phyloP scores from a whole-genome alignment of 2,888 invertebrate genomes.

The Pristionchus arcanus region DNA sequence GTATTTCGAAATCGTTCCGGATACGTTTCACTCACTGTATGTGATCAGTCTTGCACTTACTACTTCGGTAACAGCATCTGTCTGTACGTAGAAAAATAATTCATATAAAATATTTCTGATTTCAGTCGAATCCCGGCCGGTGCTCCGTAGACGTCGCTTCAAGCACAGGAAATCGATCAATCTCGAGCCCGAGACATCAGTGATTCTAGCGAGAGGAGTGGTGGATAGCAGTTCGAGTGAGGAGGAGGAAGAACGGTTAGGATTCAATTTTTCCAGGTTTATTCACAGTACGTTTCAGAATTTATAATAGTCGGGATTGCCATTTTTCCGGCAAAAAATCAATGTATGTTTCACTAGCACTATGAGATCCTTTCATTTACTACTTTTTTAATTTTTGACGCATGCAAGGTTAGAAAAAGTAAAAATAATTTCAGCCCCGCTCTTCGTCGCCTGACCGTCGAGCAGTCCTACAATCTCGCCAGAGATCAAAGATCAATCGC shows the following conservation, averaged over 20 bases:
- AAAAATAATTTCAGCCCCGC: neutral
- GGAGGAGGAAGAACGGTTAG: slow-evolving; percentile 31
- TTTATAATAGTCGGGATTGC: too few species aligned
- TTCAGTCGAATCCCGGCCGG: slow-evolving; percentile 50
- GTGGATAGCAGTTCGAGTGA: neutral
- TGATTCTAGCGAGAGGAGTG: slow-evolving; percentile 43
- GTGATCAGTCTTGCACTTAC: neutral
- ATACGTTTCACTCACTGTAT: neutral
- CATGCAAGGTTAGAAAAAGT: too few species aligned
- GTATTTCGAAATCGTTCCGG: neutral
- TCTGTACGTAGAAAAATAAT: neutral
- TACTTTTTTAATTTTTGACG: neutral
- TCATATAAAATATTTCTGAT: neutral
- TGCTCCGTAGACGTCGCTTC: slow-evolving; percentile 22
- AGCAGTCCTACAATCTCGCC: neutral
- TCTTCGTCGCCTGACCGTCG: neutral
- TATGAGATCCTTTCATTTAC: neutral
- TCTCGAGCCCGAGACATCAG: slow-evolving; percentile 32
- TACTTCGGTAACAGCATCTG: neutral
- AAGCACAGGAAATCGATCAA: slow-evolving; percentile 50
- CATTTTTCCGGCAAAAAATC: too few species aligned
- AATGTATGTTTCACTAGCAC: too few species aligned
- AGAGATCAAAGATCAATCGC: slow-evolving; percentile 36
- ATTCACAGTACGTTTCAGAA: too few species aligned
- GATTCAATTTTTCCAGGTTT: too few species aligned